These are phyloP conservation scores for Embiotoca jacksoni DNA, from an alignment of 2,113 vertebrate species.

Conservation along the genomic window DNA sequence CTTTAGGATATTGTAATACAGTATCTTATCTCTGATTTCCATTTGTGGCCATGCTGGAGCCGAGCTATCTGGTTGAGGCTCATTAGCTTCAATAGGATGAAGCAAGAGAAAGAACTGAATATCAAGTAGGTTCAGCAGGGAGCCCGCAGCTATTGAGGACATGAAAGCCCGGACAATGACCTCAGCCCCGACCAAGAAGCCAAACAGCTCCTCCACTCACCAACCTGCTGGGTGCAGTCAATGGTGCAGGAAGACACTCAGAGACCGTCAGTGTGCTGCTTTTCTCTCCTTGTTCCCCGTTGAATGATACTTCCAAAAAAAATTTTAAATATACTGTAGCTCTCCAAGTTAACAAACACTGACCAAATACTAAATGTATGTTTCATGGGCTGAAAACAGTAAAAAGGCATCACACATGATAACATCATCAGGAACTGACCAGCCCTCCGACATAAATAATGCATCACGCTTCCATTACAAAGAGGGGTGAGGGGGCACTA, in stretches of 20 bases:
- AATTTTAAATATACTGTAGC: neutral
- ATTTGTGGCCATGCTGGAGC: constrained; percentile 18
- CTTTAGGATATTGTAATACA: neutral
- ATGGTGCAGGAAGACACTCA: constrained; percentile 68
- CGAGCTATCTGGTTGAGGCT: constrained; percentile 28
- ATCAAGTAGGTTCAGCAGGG: constrained; percentile 73
- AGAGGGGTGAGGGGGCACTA: constrained; percentile 12
- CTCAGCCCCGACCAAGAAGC: constrained; percentile 59
- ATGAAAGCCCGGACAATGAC: constrained; percentile 77
- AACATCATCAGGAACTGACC: constrained; percentile 45
- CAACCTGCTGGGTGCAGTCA: constrained; percentile 75
- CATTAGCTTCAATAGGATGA: constrained; percentile 59
- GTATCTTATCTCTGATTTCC: constrained; percentile 14
- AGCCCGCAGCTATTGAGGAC: constrained; percentile 67
- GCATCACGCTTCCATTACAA: constrained; percentile 60
- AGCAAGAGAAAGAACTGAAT: constrained; percentile 70
- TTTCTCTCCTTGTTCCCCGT: constrained; percentile 23
- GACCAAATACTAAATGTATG: constrained; percentile 14
- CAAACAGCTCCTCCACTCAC: constrained; percentile 71
- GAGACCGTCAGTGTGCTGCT: constrained; percentile 60
- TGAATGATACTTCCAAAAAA: constrained; percentile 16
- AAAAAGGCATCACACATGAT: constrained; percentile 18
- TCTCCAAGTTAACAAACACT: constrained; percentile 6
- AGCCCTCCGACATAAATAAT: constrained; percentile 73
- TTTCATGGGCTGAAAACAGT: constrained; percentile 30